Percentiles rank a stretch among this genome's conserved stretches.
Evolutionary conservation across 2,888 invertebrate genomes (phyloP).

Genomic region (Trisateles emortualis): DNA sequence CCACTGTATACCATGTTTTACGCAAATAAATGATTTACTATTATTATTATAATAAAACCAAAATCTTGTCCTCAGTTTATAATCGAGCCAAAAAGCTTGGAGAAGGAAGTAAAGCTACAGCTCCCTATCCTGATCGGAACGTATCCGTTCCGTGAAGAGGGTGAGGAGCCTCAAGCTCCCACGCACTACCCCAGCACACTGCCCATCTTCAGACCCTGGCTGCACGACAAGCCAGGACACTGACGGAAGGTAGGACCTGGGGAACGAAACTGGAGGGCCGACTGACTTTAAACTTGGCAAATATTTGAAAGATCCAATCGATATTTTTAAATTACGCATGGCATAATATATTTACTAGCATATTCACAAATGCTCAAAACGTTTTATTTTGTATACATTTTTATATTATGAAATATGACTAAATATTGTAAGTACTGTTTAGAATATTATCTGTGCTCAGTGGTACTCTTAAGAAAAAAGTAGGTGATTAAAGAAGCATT

Average conservation of each 20-base stretch:
- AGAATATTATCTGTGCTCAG: too few relatives aligned
- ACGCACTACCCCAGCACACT: constrained; percentile 97
- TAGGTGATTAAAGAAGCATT: neutral
- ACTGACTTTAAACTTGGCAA: neutral
- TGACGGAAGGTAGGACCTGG: constrained; percentile 41
- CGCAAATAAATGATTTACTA: too few relatives aligned
- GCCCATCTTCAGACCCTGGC: constrained; percentile 96
- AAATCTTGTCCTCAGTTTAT: constrained; percentile 88
- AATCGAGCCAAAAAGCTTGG: constrained; percentile 95
- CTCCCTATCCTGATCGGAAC: constrained; percentile 97
- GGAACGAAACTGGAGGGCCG: neutral
- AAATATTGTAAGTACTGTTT: too few relatives aligned
- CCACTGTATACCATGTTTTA: too few relatives aligned
- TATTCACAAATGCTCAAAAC: too few relatives aligned
- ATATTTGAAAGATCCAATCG: neutral
- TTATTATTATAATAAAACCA: neutral
- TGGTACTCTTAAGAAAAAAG: neutral
- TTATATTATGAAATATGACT: too few relatives aligned
- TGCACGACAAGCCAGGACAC: constrained; percentile 88
- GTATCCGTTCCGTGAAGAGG: constrained; percentile 92
- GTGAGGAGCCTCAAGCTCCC: constrained; percentile 89
- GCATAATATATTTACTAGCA: too few relatives aligned
- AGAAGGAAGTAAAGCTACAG: constrained; percentile 96
- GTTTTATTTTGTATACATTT: too few relatives aligned
- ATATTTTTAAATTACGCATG: neutral